Percentiles rank a stretch among this genome's conserved stretches.
These are phyloP conservation scores for Phrynosoma platyrhinos DNA, from an alignment of 2,113 vertebrate species.

Conservation along the genomic window DNA sequence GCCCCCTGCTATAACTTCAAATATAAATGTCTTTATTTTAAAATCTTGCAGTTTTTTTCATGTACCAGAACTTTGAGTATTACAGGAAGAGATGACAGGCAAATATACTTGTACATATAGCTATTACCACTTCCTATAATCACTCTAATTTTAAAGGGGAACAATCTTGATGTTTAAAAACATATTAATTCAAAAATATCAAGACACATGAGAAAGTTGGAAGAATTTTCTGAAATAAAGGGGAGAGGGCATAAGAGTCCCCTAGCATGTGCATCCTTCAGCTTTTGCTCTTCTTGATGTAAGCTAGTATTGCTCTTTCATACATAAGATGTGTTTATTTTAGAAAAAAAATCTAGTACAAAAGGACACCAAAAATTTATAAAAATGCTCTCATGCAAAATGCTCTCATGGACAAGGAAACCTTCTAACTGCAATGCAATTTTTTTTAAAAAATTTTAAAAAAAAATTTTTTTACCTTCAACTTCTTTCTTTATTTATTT, in stretches of 20 bases:
- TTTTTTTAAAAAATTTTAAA: too few relatives aligned
- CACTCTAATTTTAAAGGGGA: not conserved
- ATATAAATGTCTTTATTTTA: not conserved
- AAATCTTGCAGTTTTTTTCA: not conserved
- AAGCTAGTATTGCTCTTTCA: not conserved
- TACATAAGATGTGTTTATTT: not conserved
- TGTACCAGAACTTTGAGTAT: not conserved
- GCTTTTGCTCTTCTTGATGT: not conserved
- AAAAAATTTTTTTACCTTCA: too few relatives aligned
- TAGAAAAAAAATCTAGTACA: not conserved
- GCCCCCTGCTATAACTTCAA: not conserved
- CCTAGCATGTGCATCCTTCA: not conserved
- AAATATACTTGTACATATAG: not conserved
- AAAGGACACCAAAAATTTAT: not conserved
- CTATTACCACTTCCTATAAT: not conserved
- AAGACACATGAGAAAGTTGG: too few relatives aligned
- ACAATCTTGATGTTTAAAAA: not conserved
- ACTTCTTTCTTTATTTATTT: not conserved
- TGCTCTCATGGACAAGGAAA: not conserved
- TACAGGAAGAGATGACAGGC: too few relatives aligned
- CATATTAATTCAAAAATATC: not conserved
- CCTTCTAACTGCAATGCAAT: not conserved
- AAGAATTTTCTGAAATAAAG: not conserved
- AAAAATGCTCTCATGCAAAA: not conserved
- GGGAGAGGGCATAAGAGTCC: not conserved